phyloP scores from a whole-genome alignment of 2,113 vertebrate genomes.

The Amia ocellicauda region DNA sequence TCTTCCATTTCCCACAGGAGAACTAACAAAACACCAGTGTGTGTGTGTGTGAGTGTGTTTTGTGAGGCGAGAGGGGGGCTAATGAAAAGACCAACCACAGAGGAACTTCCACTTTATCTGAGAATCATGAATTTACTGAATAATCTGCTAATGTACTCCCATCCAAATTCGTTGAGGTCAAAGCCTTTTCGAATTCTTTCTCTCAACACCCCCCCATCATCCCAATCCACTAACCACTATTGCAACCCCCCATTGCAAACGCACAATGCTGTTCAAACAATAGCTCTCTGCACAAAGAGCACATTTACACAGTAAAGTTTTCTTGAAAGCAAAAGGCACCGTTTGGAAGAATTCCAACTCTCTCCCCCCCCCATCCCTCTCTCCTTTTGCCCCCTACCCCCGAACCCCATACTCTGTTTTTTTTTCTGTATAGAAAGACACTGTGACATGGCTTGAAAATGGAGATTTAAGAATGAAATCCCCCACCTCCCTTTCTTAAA shows the following conservation, averaged over 20 bases:
- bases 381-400: slow-evolving; percentile 45
- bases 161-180: slow-evolving; percentile 60
- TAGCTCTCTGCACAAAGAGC: slow-evolving; percentile 80
- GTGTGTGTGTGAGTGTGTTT: slow-evolving; percentile 55
- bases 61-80: slow-evolving; percentile 61
- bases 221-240: slow-evolving; percentile 46
- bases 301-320: slow-evolving; percentile 87
- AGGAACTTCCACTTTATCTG: slow-evolving; percentile 58
- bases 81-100: slow-evolving; percentile 58
- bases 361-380: slow-evolving; percentile 30
- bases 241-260: slow-evolving; percentile 65
- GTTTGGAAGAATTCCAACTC: slow-evolving; percentile 77
- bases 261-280: slow-evolving; percentile 86
- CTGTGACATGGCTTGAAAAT: slow-evolving; percentile 25
- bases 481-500: neutral
- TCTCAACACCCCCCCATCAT: slow-evolving; percentile 51
- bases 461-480: neutral
- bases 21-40: slow-evolving; percentile 49
- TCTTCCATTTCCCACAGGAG: slow-evolving; percentile 14
- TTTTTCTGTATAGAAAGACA: slow-evolving; percentile 25
- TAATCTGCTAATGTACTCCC: slow-evolving; percentile 67
- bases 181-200: slow-evolving; percentile 73
- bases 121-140: slow-evolving; percentile 60
- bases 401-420: slow-evolving; percentile 33
- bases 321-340: slow-evolving; percentile 79